Base-by-base conservation (phyloP, 2,797 vertebrate species). In the Columba guinea region DNA sequence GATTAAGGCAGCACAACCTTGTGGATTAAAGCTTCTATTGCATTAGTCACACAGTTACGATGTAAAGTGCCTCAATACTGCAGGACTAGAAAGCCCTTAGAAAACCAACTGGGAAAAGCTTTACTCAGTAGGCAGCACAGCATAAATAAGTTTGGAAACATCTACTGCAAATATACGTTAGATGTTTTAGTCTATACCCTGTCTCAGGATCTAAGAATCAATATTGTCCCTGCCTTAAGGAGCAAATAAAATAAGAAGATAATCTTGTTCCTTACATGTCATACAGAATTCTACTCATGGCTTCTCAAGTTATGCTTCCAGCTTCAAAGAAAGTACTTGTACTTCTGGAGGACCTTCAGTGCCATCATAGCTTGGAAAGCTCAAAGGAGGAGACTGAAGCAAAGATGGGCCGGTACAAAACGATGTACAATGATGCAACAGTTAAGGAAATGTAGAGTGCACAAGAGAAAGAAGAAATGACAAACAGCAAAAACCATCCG, bases 131-230 rank as follows among this genome's bases (percentile, higher is more conserved):
- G 60, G 70, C 71, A 88, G 63, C 55, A 94, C 65, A 77, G 63
- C 63, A 58, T 62, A 91, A 76, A 83, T 46, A 84, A 80, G 34
- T 87, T 84, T 68, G 17, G 79, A 93, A 96, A 93, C n/a, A 62
- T 83, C 44, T 83, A 75, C 65, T 77, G 35, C 89, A 96, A 96
- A 96, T 75, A 55, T 41, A 95, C 51, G 64, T 73, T 13, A 89
- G 81, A 91, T 58, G 49, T 91, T 83, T 94, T 87, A 95, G 95
- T 69, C 86, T 82, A 51, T 81, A 96, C 32, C 56, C 75, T 52
- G 69, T 83, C 71, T 94, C 74, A 93, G 94, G 86, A 95, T 46
- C 56, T 75, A 24, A 90, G n/a, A 95, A 96, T 89, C 91, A 89
- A 71, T 91, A 78, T 14, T 67, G 44, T 77, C 79, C 84, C 88